Evolutionary conservation across 2,113 vertebrate genomes (phyloP), one percentile per base, ranked within the genome.

Genomic region (Prochilodus magdalenae): DNA sequence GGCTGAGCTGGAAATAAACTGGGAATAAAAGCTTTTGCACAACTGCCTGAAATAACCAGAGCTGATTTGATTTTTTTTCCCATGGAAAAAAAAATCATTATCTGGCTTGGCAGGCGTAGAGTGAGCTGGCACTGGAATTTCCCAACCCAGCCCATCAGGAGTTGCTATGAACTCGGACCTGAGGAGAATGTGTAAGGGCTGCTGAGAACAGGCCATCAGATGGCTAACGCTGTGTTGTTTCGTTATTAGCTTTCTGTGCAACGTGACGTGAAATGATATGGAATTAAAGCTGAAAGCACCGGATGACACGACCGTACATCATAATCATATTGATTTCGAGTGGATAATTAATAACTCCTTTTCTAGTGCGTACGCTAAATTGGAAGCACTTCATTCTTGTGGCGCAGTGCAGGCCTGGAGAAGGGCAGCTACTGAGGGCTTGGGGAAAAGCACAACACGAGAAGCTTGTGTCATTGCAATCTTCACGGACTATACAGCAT

Each of bases 321-420:
- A 55, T 7, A 53, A 78, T 15, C 49, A 36, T 78, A 53, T 78
- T 27, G 29, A 67, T 67, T 59, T 79, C 51, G 44, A 57, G 66
- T 70, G 22, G 15, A 57, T 40, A 69, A 79, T 70, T 16, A 57
- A 15, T 79, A 70, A 40, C 33, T 78, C 6, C 33, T 57, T 59
- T 79, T 12, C 3, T 11, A 20, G 33, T n/a, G 33, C 70, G 77
- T 18, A 14, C 40, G 15, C n/a, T 49, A 79, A 69, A 70, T 57
- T 44, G 27, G 51, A 30, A 44, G 8, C 16, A 13, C 55, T 40
- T 11, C 36, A 13, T n/a, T 51, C 63, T 12, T 24, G 62, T 40
- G 29, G 14, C 53, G 22, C 44, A 33, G 13, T 40, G 47, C 24
- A 29, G 76, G 65, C 0, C 3, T 40, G n/a, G 22, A 57, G n/a